Percentiles rank a stretch among this genome's conserved stretches.
Conservation (phyloP, 2,797 vertebrate species). For the Danio tinwini region DNA sequence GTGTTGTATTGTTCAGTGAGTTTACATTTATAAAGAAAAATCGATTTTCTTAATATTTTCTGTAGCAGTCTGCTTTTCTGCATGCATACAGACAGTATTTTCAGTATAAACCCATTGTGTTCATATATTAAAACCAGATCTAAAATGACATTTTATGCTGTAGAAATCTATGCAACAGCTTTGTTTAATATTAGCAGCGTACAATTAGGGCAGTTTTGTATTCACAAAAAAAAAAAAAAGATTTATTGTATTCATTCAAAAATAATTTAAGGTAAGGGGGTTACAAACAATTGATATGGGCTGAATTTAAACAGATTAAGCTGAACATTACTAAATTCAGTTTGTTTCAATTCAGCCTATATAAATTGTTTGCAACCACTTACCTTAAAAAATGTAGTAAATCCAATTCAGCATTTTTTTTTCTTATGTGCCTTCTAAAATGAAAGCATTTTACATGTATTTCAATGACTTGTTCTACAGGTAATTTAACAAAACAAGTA, state of each 20-base stretch:
- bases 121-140: neutral
- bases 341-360: too few species aligned
- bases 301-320: too few species aligned
- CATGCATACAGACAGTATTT: slow-evolving; percentile 4
- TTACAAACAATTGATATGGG: too few species aligned
- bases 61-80: neutral
- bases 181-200: neutral
- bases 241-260: too few species aligned
- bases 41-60: neutral
- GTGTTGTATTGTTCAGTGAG: neutral
- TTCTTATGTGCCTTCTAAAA: slow-evolving; percentile 28
- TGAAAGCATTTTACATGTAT: slow-evolving; percentile 21
- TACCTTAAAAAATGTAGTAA: too few species aligned
- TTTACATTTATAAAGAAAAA: slow-evolving; percentile 2
- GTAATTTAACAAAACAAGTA: too few species aligned
- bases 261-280: too few species aligned
- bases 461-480: neutral
- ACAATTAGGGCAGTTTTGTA: slow-evolving; percentile 24
- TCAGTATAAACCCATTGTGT: neutral
- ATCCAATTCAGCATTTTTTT: too few species aligned
- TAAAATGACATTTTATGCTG: neutral
- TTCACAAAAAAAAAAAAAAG: too few species aligned
- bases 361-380: too few species aligned
- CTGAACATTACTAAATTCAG: too few species aligned
- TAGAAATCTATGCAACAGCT: slow-evolving; percentile 33